Evolutionary conservation across 2,888 invertebrate species (phyloP), one percentile per base, ranked within the genome.

Genomic region (Lottia gigantea): DNA sequence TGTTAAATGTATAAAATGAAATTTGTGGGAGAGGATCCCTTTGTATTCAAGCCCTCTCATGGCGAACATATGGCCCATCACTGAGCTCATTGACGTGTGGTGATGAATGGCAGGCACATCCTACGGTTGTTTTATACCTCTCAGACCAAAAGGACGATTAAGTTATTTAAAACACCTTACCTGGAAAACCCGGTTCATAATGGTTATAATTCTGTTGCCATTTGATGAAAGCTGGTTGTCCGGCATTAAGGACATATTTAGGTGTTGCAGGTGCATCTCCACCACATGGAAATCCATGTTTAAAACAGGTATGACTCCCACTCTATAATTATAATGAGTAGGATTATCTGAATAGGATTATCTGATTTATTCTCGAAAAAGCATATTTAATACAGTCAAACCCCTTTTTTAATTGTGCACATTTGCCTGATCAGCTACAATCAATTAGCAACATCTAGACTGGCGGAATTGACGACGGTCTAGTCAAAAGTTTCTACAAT

Each of bases 121-220:
- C 40, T 8, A 8, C 11, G 40, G 40, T 40, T 40, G 40, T 40
- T 40, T n/a, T n/a, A n/a, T n/a, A 40, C 40, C 40, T 40, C 31
- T 31, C 31, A 11, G 40, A 40, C 40, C 11, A 40, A 40, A 8
- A 40, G 40, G 40, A 40, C 8, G 40, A 40, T 40, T 40, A 11
- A 40, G 7, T 8, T 6, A 40, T 40, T 1, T 6, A 4, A 55
- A 19, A 23, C 15, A 23, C 15, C 19, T 3, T 76, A 80, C 81
- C 81, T 72, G 81, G 79, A 67, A 72, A 81, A 11, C 81, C 81
- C 1, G 78, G 72, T 63, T 76, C 76, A 66, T 81, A 81, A 67
- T 81, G 79, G 71, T 81, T 81, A 46, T 71, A 80, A 49, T 81
- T 81, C 46, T 81, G 81, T 65, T 79, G 79, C 78, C 79, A 81